phyloP scores from a whole-genome alignment of 2,113 vertebrate species.

The Esox niger region DNA sequence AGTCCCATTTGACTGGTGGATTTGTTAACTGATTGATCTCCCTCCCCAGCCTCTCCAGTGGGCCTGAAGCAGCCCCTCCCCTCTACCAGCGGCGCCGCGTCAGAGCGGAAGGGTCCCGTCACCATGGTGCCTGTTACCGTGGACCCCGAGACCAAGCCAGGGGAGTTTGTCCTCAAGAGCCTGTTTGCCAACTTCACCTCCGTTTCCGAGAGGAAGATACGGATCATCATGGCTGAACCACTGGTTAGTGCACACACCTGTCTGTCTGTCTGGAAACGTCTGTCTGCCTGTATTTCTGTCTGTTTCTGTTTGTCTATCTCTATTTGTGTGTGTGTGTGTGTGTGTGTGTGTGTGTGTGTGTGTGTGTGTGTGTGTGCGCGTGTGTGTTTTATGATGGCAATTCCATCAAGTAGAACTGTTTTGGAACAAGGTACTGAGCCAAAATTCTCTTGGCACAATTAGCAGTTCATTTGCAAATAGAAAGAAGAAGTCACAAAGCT shows the following conservation, averaged over 20 bases:
- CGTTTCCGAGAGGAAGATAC: conserved; percentile 95
- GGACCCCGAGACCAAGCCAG: conserved; percentile 97
- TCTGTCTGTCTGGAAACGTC: conserved; percentile 2
- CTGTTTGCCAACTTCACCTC: conserved; percentile 96
- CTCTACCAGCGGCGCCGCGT: conserved; percentile 78
- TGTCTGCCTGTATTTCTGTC: not conserved
- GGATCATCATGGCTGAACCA: conserved; percentile 98
- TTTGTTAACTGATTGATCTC: not conserved
- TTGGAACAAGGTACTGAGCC: too few species aligned
- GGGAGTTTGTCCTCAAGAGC: conserved; percentile 97
- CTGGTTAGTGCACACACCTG: conserved; percentile 82
- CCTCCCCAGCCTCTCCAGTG: conserved; percentile 85
- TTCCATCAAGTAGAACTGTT: too few species aligned
- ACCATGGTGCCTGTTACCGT: conserved; percentile 90
- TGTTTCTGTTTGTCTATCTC: conserved; percentile 4
- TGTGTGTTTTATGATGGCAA: too few species aligned
- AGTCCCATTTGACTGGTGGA: not conserved
- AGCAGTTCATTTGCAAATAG: too few species aligned
- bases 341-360: conserved; percentile 7
- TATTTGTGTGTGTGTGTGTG: conserved; percentile 2
- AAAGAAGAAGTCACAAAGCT: too few species aligned
- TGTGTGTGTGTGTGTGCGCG: conserved; percentile 7
- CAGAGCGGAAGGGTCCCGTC: conserved; percentile 88
- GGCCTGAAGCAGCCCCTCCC: conserved; percentile 85
- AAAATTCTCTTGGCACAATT: too few species aligned